A percentile compares a stretch with the other conserved stretches of the same genome.
Evolutionary conservation across 2,888 invertebrate species (phyloP).

Genomic region (Tetramorium bicarinatum): DNA sequence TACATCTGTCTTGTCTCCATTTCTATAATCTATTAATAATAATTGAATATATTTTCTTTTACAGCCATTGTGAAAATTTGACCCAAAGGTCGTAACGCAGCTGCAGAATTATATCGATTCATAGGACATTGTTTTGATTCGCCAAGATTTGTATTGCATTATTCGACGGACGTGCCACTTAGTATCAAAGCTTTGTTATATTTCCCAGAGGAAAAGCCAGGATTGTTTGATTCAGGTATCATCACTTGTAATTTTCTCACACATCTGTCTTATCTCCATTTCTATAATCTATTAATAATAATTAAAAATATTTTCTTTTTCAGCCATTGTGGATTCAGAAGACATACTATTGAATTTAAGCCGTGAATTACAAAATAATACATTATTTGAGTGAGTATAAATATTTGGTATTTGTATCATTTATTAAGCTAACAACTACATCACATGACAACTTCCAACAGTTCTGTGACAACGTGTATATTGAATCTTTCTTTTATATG

Average conservation of each 20-base stretch:
- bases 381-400: too few species aligned
- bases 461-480: conserved; percentile 75
- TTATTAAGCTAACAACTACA: too few species aligned
- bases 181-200: conserved; percentile 96
- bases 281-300: conserved; percentile 94
- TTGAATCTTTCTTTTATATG: too few species aligned
- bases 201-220: conserved; percentile 97
- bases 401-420: too few species aligned
- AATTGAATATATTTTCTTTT: too few species aligned
- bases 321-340: conserved; percentile 99
- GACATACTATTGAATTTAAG: conserved; percentile 99
- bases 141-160: conserved; percentile 96
- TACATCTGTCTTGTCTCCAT: too few species aligned
- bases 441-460: too few species aligned
- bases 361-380: too few species aligned
- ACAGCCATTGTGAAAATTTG: too few species aligned
- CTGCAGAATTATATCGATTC: conserved; percentile 96
- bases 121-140: conserved; percentile 95
- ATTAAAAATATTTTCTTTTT: conserved; percentile 41
- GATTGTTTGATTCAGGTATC: conserved; percentile 97
- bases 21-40: too few species aligned
- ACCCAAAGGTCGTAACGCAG: conserved; percentile 93
- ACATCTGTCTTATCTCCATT: neutral
- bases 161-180: conserved; percentile 96
- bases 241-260: conserved; percentile 60